Base-by-base conservation (phyloP, 2,797 vertebrate genomes). In the Sebastes minor region DNA sequence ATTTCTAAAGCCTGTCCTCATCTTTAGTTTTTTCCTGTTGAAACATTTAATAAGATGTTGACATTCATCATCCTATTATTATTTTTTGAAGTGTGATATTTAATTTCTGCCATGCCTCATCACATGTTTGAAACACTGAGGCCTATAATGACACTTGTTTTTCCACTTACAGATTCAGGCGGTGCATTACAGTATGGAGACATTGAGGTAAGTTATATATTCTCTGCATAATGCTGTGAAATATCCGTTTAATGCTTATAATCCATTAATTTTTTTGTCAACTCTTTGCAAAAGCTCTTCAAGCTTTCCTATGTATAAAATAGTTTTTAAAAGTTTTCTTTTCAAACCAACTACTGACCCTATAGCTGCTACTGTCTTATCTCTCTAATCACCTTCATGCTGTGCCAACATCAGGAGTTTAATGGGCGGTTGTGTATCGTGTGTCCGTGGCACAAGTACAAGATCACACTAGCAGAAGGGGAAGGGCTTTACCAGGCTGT, bases 401-500 rank as follows among this genome's bases (percentile, higher is more conserved):
- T 81, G 13, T 71, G 11, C 35, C 53, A n/a, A 33, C 53, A 72
- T 27, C 85, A 99, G 98, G 97, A 98, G 83, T 96, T 98, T 20
- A 84, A 95, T 81, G 97, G 97, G 60, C 94, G 84, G 60, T 30
- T 93, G 0, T 99, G 98, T 73, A 96, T 99, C 46, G 93, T 98
- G 84, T 99, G 98, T 88, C 98, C 98, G 0, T 99, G 98, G 98
- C 98, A 99, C 92, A 97, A 97, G 86, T 99, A 96, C 88, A 97
- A 96, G 94, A 99, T 99, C 87, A 97, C 97, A n/a, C 84, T 99
- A 82, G 92, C 93, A 72, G 97, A 97, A 82, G 98, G 98, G 71
- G 98, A 98, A 94, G 96, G 97, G 60, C 90, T 99, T 16, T 97
- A 98, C 87, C 95, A 98, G 81, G 94, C 94, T 35, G 96, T 97